Evolutionary conservation across 2,797 vertebrate genomes (phyloP), one percentile per base, ranked within the genome.

Genomic region (Bradypodion ventrale): DNA sequence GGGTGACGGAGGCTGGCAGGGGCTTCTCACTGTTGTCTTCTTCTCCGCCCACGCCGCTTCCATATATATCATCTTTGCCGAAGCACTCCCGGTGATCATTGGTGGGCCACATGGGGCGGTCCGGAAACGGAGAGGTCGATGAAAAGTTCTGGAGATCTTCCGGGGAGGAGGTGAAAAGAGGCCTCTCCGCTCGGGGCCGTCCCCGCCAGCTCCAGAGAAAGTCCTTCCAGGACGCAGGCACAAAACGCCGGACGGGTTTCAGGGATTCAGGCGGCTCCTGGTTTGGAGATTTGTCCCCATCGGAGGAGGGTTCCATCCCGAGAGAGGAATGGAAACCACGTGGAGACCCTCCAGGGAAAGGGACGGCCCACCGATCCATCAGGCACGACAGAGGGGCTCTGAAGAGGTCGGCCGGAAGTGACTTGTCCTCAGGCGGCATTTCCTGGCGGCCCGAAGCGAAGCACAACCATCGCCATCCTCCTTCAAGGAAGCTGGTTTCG

Each of bases 141-240:
- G 95, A 96, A 49, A 96, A 96, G 78, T 93, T 89, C 62, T 90
- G 90, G 65, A 92, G 94, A 29, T 93, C 95, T n/a, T 96, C 94
- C 5, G 95, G 95, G 23, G 95, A 87, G 80, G 94, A 95, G 77
- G 92, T 80, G 75, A 95, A 84, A 4, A 12, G 46, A 35, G 70
- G 74, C 1, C 35, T 88, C 40, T 72, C 85, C 77, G 72, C 82
- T 69, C 62, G 46, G 19, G 83, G 62, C 46, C 4, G 19, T 35
- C 49, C 85, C 90, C 79, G 81, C 89, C 80, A 65, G 76, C 91
- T 95, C 35, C 87, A 87, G 16, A 94, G 74, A 44, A 95, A 42
- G 32, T 86, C 78, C 27, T 92, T 92, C 96, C 93, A 95, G 4
- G 95, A 93, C 29, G 88, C 83, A 16, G 95, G 95, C 32, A 97